Evolutionary conservation across 2,797 vertebrate species (phyloP).

Genomic region (Arctocebus calabarensis): DNA sequence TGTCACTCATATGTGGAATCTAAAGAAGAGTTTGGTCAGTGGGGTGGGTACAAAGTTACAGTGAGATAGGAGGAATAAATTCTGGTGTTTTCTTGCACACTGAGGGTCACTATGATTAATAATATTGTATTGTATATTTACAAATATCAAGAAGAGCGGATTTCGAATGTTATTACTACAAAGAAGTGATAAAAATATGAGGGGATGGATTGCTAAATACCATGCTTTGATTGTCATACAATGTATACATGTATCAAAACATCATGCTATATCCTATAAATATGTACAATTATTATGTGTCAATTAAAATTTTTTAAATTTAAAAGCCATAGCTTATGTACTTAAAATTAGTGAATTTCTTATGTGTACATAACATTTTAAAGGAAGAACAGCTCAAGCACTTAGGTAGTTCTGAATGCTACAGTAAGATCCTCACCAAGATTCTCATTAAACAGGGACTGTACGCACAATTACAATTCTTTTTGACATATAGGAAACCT

Average conservation of each 20-base stretch:
- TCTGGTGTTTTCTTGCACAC: background rate
- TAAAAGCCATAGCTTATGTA: background rate
- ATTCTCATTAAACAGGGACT: background rate
- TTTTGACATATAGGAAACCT: background rate
- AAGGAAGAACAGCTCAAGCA: background rate
- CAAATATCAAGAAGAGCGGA: background rate
- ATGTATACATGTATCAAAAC: background rate
- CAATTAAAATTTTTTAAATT: background rate
- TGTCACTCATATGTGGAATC: background rate
- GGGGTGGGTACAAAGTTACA: background rate
- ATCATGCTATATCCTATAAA: background rate
- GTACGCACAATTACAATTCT: background rate
- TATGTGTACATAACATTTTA: background rate
- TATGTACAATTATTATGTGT: background rate
- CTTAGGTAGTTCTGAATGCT: background rate
- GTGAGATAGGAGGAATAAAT: background rate
- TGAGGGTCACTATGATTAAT: background rate
- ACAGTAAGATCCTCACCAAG: background rate
- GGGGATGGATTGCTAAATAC: background rate
- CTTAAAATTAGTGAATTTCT: slow-evolving; percentile 39
- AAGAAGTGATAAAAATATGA: background rate
- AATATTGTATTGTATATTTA: background rate
- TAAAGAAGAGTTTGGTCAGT: background rate
- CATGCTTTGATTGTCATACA: background rate
- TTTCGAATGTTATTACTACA: background rate